These are phyloP conservation scores for Hyalella azteca DNA, from an alignment of 2,888 invertebrate genomes.

Conservation along the genomic window DNA sequence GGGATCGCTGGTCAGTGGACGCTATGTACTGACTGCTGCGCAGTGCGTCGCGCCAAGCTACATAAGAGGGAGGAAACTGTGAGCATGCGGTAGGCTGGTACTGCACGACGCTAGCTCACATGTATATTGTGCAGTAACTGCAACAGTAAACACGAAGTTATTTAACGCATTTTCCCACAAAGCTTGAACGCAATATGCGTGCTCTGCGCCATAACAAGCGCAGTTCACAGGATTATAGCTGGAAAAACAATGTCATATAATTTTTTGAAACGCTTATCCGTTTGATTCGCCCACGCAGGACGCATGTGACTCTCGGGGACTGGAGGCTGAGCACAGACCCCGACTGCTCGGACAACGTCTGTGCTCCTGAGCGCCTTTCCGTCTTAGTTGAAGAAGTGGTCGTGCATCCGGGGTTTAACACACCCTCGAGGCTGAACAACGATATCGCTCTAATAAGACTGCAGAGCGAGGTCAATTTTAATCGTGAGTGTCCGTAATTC, in stretches of 20 bases:
- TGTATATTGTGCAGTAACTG: too few relatives aligned
- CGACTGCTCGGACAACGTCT: neutral
- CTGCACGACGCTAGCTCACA: too few relatives aligned
- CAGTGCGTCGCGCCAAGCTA: neutral
- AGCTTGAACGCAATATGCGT: too few relatives aligned
- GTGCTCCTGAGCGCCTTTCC: neutral
- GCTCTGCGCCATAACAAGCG: too few relatives aligned
- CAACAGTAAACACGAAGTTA: too few relatives aligned
- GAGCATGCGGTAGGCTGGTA: too few relatives aligned
- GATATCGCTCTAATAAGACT: slow-evolving; percentile 29
- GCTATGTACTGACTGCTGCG: neutral
- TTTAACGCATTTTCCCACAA: too few relatives aligned
- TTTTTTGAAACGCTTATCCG: too few relatives aligned
- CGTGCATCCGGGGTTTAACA: neutral
- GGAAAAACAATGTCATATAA: too few relatives aligned
- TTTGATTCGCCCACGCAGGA: neutral
- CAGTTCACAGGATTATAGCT: too few relatives aligned
- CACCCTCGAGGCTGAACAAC: neutral
- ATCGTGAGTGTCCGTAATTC: too few relatives aligned
- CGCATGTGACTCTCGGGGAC: neutral
- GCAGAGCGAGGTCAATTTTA: neutral
- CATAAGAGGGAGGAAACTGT: neutral
- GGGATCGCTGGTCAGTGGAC: neutral
- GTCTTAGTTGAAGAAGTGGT: neutral
- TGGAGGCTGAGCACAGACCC: slow-evolving; percentile 24